Evolutionary conservation across 2,888 invertebrate species (phyloP), one percentile per base, ranked within the genome.

Genomic region (Toxonevra muliebris): DNA sequence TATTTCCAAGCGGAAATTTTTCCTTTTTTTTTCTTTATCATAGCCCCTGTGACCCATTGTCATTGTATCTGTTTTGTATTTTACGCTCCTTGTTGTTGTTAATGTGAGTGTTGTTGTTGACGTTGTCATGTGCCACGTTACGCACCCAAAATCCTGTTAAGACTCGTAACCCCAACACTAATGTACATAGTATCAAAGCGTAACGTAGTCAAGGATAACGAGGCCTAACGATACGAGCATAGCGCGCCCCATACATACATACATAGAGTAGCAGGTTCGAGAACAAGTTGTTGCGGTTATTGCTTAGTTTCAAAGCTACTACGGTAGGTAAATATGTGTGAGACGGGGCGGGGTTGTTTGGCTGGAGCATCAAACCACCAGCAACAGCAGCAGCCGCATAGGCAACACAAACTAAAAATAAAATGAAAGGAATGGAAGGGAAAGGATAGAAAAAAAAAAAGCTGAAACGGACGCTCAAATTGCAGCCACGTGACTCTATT

Each of bases 401-500:
- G 61, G 42, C 53, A 65, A 54, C 40, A 59, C 12, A 50, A 43
- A 12, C 15, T 68, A 53, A 54, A 65, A 54, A 4, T 30, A 30
- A 15, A 63, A 11, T 11, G 55, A 42, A 54, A 57, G 42, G 45
- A 52, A 53, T 57, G 15, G 50, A 20, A 17, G 15, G 30, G 41
- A 17, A 54, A 62, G 62, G 20, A 9, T 45, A 20, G 50, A 43
- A 66, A 13, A 12, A 59, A 65, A 73, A 74, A 74, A 55, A 71
- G 66, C 40, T 59, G 52, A 68, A 73, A 65, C 80, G 80, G 78
- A 81, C 77, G 79, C 70, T 79, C 75, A 84, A 84, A 85, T 84
- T 85, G 82, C 76, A 73, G 85, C 78, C 85, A 85, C 85, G 85
- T 85, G 85, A 80, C 85, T 80, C 75, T 73, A 76, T 83, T 83